phyloP scores from a whole-genome alignment of 2,888 invertebrate genomes.

The Caenorhabditis uteleia region DNA sequence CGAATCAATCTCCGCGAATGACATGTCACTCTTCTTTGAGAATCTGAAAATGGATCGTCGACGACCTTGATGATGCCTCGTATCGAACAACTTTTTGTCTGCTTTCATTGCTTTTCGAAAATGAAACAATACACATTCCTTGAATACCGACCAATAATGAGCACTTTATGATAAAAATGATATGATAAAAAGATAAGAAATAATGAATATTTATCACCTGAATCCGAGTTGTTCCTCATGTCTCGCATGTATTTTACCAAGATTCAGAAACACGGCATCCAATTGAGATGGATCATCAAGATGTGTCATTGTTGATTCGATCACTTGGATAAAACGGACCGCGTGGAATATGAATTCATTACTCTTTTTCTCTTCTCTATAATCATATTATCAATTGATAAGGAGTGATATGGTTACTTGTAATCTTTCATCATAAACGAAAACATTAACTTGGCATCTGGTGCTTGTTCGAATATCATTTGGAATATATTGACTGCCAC shows the following conservation, averaged over 20 bases:
- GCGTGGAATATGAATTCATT: constrained; percentile 59
- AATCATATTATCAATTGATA: constrained; percentile 2
- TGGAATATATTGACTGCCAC: constrained; percentile 54
- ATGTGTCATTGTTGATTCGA: constrained; percentile 54
- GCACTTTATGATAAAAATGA: constrained; percentile 26
- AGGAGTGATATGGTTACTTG: constrained; percentile 9
- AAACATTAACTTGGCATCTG: constrained; percentile 56
- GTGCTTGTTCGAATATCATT: constrained; percentile 58
- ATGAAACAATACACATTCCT: constrained; percentile 55
- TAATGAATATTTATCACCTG: constrained; percentile 26
- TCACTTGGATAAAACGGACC: constrained; percentile 53
- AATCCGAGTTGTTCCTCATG: constrained; percentile 58
- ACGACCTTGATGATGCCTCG: neutral
- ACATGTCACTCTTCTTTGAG: constrained; percentile 33
- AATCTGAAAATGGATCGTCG: constrained; percentile 26
- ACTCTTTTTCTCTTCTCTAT: constrained; percentile 48
- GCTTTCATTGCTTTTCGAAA: constrained; percentile 52
- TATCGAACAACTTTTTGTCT: constrained; percentile 30
- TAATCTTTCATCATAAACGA: constrained; percentile 54
- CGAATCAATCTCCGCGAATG: constrained; percentile 49
- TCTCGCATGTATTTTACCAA: constrained; percentile 55
- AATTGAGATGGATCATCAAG: constrained; percentile 46
- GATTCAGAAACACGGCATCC: constrained; percentile 49
- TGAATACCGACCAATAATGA: constrained; percentile 57
- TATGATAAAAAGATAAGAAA: neutral